Base-by-base conservation (phyloP, 2,797 vertebrate species). In the Coracias cyanogaster region DNA sequence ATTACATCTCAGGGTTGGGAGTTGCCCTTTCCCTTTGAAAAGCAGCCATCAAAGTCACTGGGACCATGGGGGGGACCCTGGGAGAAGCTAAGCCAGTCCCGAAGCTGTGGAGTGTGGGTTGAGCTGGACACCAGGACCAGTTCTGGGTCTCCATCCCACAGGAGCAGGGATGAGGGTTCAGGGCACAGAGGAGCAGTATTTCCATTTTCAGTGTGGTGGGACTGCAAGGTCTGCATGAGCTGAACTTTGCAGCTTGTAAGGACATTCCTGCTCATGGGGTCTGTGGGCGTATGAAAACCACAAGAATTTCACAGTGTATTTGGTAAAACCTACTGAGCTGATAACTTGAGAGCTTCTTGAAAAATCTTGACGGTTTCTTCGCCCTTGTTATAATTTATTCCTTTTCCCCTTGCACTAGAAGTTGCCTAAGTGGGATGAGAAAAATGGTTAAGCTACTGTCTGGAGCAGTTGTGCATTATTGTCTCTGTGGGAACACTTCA, bases 21-120 rank as follows among this genome's bases (percentile, higher is more conserved):
- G 14, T 4, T 18, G n/a, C 15, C 33, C 33, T n/a, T 25, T 4
- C 41, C 31, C 35, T 35, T 26, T 3, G 26, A 60, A 14, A 14
- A 74, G 18, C 39, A 57, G 31, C 29, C 19, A 1, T 19, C 61
- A 11, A 41, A 39, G 20, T 15, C 2, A 1, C 35, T 17, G 2
- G 1, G 37, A 24, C 48, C 12, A 1, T 1, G 4, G 67, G 12
- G 12, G 48, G 6, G 33, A 10, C 39, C 8, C 13, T 2, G 12
- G 11, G 22, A 13, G 20, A 66, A 26, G n/a, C n/a, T 4, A 3
- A 0, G 18, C 6, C 6, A 0, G 12, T n/a, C 37, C 62, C n/a
- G 6, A 37, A 51, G 45, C 45, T 6, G 24, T 11, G 52, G 22
- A 20, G 54, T n/a, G 29, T 29, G 62, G 77, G 26, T 16, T 51